Percentiles rank a stretch among this genome's conserved stretches.
phyloP scores from a whole-genome alignment of 2,113 vertebrate species.

The Macquaria australasica region DNA sequence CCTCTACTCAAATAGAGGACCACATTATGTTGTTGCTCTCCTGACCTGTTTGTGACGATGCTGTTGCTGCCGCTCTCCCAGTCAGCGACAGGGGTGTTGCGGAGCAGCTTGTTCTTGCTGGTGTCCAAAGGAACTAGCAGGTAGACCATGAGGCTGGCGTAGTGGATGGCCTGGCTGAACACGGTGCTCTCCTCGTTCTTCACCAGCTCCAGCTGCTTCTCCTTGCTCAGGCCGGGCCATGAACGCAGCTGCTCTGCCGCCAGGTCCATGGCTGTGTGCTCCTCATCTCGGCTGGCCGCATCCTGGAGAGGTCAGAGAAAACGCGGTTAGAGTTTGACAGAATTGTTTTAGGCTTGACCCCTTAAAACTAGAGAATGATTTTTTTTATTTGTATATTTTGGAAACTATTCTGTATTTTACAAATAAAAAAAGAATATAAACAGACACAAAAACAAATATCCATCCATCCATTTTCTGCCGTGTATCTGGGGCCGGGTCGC shows the following conservation, averaged over 20 bases:
- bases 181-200: conserved; percentile 97
- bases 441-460: not conserved
- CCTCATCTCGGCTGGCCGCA: conserved; percentile 68
- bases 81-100: conserved; percentile 88
- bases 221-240: conserved; percentile 92
- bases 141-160: conserved; percentile 99
- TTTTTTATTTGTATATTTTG: not conserved
- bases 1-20: not conserved
- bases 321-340: not conserved
- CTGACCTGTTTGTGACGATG: conserved; percentile 90
- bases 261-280: conserved; percentile 95
- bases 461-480: not conserved
- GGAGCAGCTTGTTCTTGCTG: conserved; percentile 95
- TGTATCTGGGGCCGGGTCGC: not conserved
- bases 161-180: conserved; percentile 99
- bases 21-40: not conserved
- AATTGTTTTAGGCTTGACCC: not conserved
- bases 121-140: conserved; percentile 95
- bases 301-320: conserved; percentile 77
- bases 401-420: not conserved
- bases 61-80: conserved; percentile 99
- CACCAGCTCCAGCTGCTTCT: conserved; percentile 93
- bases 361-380: not conserved
- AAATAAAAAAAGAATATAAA: not conserved
- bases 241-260: conserved; percentile 93